Evolutionary conservation across 2,797 vertebrate genomes (phyloP).

Genomic region (Halcyon badia): DNA sequence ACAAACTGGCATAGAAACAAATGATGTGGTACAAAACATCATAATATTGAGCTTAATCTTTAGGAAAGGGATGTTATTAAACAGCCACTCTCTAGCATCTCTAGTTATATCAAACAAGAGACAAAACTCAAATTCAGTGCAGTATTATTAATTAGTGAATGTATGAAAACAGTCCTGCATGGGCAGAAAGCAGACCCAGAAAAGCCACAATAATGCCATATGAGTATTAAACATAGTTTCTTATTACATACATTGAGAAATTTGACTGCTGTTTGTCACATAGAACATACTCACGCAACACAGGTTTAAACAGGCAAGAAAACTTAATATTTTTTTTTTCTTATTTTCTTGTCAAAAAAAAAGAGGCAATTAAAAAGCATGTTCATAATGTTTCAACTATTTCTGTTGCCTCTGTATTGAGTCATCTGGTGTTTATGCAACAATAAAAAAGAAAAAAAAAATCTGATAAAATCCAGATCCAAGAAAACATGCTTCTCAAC

Average conservation of each 20-base stretch:
- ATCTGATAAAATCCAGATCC: neutral
- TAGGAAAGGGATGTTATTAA: neutral
- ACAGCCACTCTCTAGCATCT: neutral
- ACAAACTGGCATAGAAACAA: neutral
- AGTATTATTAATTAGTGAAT: neutral
- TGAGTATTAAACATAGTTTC: neutral
- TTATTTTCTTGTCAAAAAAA: slow-evolving; percentile 13
- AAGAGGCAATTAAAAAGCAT: neutral
- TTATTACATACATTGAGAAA: neutral
- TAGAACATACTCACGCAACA: neutral
- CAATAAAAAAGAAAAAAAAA: neutral
- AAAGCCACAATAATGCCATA: neutral
- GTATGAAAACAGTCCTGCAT: neutral
- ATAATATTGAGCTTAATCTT: neutral
- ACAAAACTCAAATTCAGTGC: neutral
- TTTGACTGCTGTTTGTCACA: neutral
- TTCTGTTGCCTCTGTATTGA: neutral
- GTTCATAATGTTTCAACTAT: neutral
- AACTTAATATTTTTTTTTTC: neutral
- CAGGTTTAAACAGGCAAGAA: neutral
- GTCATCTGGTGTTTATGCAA: slow-evolving; percentile 16
- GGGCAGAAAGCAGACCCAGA: neutral
- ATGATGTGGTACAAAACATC: neutral
- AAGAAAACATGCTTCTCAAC: neutral
- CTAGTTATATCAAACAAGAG: neutral